Evolutionary conservation across 2,797 vertebrate genomes (phyloP), one percentile per base, ranked within the genome.

Genomic region (Enteromius treurensis): DNA sequence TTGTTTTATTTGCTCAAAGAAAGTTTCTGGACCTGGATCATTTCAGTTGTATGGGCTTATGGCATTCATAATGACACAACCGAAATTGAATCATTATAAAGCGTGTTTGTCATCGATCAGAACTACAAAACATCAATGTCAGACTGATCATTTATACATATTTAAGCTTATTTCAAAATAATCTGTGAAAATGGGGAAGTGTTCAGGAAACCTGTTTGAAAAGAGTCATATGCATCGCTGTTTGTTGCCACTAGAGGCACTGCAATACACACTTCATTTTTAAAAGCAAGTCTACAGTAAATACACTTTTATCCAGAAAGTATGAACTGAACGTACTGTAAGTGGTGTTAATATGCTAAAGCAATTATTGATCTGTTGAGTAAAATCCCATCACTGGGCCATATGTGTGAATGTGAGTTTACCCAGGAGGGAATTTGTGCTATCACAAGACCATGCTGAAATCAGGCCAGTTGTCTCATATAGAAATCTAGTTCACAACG

Each of bases 391-490:
- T 62, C 73, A 29, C 79, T 51, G 65, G 58, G 73, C 42, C n/a
- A 65, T n/a, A 42, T 71, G 68, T 77, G 45, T 58, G 73, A 80
- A 69, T 67, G 26, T 37, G 60, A 34, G 29, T 71, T 74, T 71
- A 49, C 55, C 45, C 64, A 84, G 15, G 75, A 55, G 64, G 51
- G 70, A 77, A 55, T 23, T 78, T 11, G 68, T 74, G 55, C 49
- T 85, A 60, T 79, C 80, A 81, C 73, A 83, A 77, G 77, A 67
- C 23, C 69, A 58, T 3, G 10, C 34, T 76, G 77, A 83, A 88
- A 85, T 74, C 45, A 88, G 79, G 77, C 83, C 78, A 84, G 74
- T 37, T 81, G 79, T 85, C 83, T 85, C 68, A 51, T 83, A 81
- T 79, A 73, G 79, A 84, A 78, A 70, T 77, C 68, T 85, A 78